Conservation (phyloP, 2,888 invertebrate genomes). For the Morpho deidamia region DNA sequence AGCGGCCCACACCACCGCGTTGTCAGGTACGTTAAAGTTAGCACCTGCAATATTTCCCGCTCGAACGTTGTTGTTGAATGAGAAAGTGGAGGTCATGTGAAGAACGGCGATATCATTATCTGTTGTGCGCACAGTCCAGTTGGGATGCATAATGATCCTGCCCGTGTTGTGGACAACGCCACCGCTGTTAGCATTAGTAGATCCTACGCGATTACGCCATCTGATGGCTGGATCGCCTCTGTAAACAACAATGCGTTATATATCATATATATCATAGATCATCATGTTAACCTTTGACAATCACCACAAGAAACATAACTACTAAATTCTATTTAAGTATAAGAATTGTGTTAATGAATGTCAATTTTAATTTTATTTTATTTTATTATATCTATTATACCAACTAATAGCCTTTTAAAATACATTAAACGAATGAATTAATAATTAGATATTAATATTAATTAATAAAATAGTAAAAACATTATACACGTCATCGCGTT, state of each 20-base stretch:
- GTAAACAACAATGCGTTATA: constrained; percentile 1
- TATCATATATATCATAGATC: too few species aligned
- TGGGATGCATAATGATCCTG: constrained; percentile 37
- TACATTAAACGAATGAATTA: too few species aligned
- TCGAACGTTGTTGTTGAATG: constrained; percentile 29
- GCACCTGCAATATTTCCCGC: constrained; percentile 37
- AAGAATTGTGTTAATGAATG: too few species aligned
- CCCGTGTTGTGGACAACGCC: constrained; percentile 32
- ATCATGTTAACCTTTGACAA: too few species aligned
- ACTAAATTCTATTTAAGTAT: too few species aligned
- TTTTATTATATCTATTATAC: too few species aligned
- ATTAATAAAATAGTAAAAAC: too few species aligned
- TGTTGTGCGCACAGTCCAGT: constrained; percentile 33
- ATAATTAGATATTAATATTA: too few species aligned
- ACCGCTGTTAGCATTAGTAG: constrained; percentile 37
- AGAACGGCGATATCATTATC: constrained; percentile 51
- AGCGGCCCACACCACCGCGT: constrained; percentile 45
- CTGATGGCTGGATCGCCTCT: constrained; percentile 17
- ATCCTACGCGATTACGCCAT: constrained; percentile 16
- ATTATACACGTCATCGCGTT: too few species aligned
- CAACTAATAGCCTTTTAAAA: too few species aligned
- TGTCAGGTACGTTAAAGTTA: constrained; percentile 38
- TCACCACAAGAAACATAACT: too few species aligned
- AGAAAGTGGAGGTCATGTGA: constrained; percentile 31
- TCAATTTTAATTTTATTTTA: too few species aligned